Evolutionary conservation across 1,140 invertebrate genomes (phyloP).

Genomic region (Drosophila sp.): DNA sequence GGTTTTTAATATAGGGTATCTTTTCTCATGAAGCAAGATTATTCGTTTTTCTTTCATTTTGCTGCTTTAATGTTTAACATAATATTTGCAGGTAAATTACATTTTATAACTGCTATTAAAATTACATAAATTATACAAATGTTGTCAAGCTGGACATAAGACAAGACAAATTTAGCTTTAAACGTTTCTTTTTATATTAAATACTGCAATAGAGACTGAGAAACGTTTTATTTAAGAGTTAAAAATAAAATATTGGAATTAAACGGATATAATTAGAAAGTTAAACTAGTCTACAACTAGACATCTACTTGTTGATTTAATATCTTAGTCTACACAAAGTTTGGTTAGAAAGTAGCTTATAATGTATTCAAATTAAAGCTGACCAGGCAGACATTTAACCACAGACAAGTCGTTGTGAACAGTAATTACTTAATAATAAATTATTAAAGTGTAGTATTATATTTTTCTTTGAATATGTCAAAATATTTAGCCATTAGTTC

Average conservation of each 20-base stretch:
- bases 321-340: too few species aligned
- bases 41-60: neutral
- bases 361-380: neutral
- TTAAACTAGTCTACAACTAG: too few species aligned
- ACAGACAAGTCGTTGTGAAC: neutral
- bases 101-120: constrained; percentile 49
- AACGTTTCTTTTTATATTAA: too few species aligned
- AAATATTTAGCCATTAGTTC: constrained; percentile 26
- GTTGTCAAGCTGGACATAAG: too few species aligned
- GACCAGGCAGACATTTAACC: neutral
- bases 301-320: too few species aligned
- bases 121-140: constrained; percentile 47
- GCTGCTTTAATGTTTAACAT: constrained; percentile 41
- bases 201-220: too few species aligned
- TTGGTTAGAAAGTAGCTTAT: too few species aligned
- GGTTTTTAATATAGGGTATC: neutral
- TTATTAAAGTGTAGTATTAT: neutral
- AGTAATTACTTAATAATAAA: neutral
- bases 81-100: constrained; percentile 50
- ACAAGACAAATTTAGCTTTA: too few species aligned
- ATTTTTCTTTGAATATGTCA: constrained; percentile 4
- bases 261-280: too few species aligned
- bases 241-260: too few species aligned
- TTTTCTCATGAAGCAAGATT: neutral
- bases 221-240: too few species aligned